Base-by-base conservation (phyloP, 2,113 vertebrate species). In the Noctilio leporinus region DNA sequence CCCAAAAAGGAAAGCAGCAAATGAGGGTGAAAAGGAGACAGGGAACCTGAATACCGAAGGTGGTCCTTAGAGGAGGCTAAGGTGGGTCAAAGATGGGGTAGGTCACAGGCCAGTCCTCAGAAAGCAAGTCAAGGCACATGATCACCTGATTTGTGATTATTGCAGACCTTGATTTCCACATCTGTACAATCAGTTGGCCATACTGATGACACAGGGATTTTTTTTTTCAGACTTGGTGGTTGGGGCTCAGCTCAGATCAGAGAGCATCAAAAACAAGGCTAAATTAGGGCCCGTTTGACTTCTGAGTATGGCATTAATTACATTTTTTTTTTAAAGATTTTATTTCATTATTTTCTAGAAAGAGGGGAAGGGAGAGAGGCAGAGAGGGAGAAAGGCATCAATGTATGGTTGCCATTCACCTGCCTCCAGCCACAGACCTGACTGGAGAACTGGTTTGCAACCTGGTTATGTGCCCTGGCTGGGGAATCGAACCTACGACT, bases 231-330 rank as follows among this genome's bases (percentile, higher is more conserved):
- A 49, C 1, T 28, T 87, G 70, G 64, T 57, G 30, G 6, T 43
- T 72, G 57, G 26, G 17, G 35, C 51, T 94, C 53, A 89, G 86
- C 70, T 97, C 83, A 87, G 75, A 85, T 96, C 83, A 93, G 95
- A 96, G 85, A 64, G 80, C 65, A 94, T 98, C 95, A 93, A 90
- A 97, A 86, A 91, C 95, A 97, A 76, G 73, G 51, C 64, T 94
- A 90, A 91, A 84, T 95, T 91, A 95, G 94, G 93, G 93, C 49
- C 45, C 49, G 1, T 95, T 96, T 70, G 24, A 91, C 70, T 75
- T 73, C 82, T 95, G 94, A 95, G 35, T 86, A 76, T 95, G 85
- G 91, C 80, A 94, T 45, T 94, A 96, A 98, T 96, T 97, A 87
- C n/a, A n/a, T n/a, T n/a, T n/a, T n/a, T n/a, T n/a, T n/a, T n/a